Evolutionary conservation across 1,140 invertebrate species (phyloP).

Genomic region (Gonioctena quinquepunctata): DNA sequence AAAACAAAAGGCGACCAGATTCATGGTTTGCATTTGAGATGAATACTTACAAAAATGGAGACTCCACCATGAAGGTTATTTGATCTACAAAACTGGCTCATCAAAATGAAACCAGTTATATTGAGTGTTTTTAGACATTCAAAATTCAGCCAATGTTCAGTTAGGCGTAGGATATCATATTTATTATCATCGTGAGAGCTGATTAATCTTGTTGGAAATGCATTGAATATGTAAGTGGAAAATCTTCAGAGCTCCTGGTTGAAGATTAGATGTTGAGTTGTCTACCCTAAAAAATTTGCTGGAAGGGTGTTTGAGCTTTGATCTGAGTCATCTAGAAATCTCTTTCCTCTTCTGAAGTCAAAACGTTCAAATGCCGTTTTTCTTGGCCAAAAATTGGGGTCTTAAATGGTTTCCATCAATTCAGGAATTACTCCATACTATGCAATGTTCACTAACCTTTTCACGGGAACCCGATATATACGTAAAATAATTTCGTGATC

Average conservation of each 20-base stretch:
- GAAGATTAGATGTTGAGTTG: background rate
- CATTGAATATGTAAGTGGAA: background rate
- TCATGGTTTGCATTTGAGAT: too few relatives aligned
- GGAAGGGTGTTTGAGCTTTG: background rate
- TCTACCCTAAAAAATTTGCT: background rate
- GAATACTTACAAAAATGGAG: background rate
- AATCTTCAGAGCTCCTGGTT: background rate
- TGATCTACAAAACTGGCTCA: too few relatives aligned
- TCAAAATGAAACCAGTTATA: too few relatives aligned
- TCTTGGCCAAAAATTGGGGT: too few relatives aligned
- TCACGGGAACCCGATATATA: too few relatives aligned
- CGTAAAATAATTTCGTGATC: too few relatives aligned
- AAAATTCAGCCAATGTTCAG: background rate
- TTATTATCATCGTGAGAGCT: background rate
- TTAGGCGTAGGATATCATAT: background rate
- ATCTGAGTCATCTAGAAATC: background rate
- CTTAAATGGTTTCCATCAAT: background rate
- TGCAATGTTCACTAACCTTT: too few relatives aligned
- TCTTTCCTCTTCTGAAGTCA: background rate
- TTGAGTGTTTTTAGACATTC: background rate
- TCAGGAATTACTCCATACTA: background rate
- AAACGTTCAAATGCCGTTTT: background rate
- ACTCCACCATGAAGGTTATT: background rate
- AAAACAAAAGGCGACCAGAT: background rate
- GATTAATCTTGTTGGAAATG: background rate